Base-by-base conservation (phyloP, 2,797 vertebrate genomes). In the Syndactyla subalaris region DNA sequence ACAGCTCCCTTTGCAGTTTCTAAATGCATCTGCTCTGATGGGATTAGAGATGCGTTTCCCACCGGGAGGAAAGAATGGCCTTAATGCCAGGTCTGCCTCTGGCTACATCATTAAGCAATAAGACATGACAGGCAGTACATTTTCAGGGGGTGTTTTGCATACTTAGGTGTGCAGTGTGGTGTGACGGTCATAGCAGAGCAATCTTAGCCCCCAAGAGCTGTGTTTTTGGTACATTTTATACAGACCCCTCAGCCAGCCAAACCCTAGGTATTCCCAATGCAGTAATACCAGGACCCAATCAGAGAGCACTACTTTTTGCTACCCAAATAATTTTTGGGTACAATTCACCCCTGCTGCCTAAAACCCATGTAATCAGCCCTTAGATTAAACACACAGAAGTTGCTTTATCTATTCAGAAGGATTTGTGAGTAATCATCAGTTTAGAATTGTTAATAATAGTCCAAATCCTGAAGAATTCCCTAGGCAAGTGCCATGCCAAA, bases 61-160 rank as follows among this genome's bases (percentile, higher is more conserved):
- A 66, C 65, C 5, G 34, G 29, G 85, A 93, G 75, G 52, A 54
- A 92, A 92, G 82, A 91, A 92, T 79, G 80, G 71, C 81, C 85
- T 82, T 95, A 92, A 93, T 92, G 91, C 81, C 85, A 75, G 87
- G 24, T 32, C 63, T 73, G 85, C 87, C 81, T 84, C 92, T 62
- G 88, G 87, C 93, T 87, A 65, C 88, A 81, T 84, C 92, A 81
- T 95, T 96, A 97, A 94, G 82, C 85, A 95, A 90, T 90, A 76
- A 87, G 79, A 93, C 65, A 27, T 57, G 91, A 85, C 92, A 96
- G 72, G 45, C 71, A 58, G 14, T 66, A 70, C 13, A 29, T 39
- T 95, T 93, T 36, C 73, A 62, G 58, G 49, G 48, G 2, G 11
- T 45, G 85, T 88, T 85, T 91, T 88, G 68, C 63, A 79, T 62